These are phyloP conservation scores for Threskiornis aethiopicus DNA, from an alignment of 2,797 vertebrate genomes.

Conservation along the genomic window DNA sequence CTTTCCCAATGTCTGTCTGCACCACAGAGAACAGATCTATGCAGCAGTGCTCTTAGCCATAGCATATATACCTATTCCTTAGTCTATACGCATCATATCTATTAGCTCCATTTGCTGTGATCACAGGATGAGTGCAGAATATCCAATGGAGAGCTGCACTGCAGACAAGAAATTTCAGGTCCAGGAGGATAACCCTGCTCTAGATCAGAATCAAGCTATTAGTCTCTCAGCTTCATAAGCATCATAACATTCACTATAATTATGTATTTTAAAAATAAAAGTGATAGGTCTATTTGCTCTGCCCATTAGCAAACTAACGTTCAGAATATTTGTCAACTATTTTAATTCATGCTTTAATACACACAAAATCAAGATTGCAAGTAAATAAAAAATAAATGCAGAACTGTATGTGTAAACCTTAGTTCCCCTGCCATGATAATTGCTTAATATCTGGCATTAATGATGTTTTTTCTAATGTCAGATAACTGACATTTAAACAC, in stretches of 20 bases:
- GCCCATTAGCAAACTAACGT: conserved; percentile 3
- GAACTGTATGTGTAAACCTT: conserved; percentile 58
- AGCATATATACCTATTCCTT: background rate
- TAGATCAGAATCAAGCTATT: background rate
- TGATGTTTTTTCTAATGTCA: conserved; percentile 65
- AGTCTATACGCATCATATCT: background rate
- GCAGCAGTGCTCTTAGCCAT: background rate
- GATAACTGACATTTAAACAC: conserved; percentile 67
- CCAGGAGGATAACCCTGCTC: background rate
- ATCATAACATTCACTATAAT: background rate
- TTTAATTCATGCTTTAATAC: conserved; percentile 2
- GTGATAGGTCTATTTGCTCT: background rate
- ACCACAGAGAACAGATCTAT: background rate
- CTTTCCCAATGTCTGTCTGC: background rate
- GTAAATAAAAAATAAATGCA: conserved; percentile 49
- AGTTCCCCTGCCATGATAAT: conserved; percentile 67
- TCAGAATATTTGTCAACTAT: conserved; percentile 21
- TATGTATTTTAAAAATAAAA: background rate
- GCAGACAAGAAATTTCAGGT: background rate
- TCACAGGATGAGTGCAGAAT: background rate
- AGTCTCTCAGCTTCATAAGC: background rate
- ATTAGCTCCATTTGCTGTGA: background rate
- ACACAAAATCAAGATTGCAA: conserved; percentile 1
- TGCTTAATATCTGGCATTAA: conserved; percentile 73
- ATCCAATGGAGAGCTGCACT: background rate